phyloP scores from a whole-genome alignment of 2,113 vertebrate genomes.

The Eurypyga helias region DNA sequence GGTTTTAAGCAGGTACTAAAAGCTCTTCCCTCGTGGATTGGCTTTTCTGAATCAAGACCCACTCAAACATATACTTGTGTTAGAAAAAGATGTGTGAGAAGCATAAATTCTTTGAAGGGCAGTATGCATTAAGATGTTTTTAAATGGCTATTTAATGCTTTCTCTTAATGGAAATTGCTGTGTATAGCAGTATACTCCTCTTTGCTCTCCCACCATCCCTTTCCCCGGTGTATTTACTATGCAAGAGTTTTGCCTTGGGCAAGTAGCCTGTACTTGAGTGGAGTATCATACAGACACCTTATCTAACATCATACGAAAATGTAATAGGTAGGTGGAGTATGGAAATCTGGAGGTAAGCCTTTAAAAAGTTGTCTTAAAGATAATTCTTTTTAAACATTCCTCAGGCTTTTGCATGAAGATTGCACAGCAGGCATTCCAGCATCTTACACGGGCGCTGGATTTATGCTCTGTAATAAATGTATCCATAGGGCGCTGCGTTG shows the following conservation, averaged over 20 bases:
- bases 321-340: background rate
- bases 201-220: background rate
- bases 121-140: background rate
- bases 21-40: background rate
- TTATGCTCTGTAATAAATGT: slow-evolving; percentile 35
- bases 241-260: slow-evolving; percentile 23
- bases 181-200: background rate
- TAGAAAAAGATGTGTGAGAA: background rate
- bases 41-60: background rate
- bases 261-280: slow-evolving; percentile 8
- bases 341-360: background rate
- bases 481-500: slow-evolving; percentile 11
- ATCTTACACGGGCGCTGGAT: background rate
- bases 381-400: background rate
- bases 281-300: slow-evolving; percentile 4
- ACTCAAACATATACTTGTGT: background rate
- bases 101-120: background rate
- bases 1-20: slow-evolving; percentile 27
- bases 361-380: background rate
- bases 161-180: slow-evolving; percentile 5
- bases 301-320: background rate
- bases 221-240: slow-evolving; percentile 37
- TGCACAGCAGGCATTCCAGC: background rate
- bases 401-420: background rate
- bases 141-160: slow-evolving; percentile 4